Conservation (phyloP, 2,797 vertebrate genomes). For the Chelidonichthys spinosus region DNA sequence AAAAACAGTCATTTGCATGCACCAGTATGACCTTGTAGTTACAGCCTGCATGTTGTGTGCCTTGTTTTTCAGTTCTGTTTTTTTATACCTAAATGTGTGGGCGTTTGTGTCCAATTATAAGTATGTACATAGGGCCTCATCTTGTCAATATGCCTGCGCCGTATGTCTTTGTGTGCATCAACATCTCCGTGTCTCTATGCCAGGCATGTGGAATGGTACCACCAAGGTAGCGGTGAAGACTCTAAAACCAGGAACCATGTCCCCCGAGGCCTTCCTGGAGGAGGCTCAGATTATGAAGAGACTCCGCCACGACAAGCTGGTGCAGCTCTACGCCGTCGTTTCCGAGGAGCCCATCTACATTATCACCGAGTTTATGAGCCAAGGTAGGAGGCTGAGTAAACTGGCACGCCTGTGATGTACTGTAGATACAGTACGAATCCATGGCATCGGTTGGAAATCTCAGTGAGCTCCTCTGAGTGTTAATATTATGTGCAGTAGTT, state of each 20-base stretch:
- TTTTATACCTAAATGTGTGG: conserved; percentile 27
- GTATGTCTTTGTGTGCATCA: conserved; percentile 18
- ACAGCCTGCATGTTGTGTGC: conserved; percentile 2
- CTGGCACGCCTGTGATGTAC: conserved; percentile 32
- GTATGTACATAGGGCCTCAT: conserved; percentile 13
- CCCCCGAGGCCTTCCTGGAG: conserved; percentile 96
- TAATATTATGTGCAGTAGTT: neutral
- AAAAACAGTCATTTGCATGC: conserved; percentile 55
- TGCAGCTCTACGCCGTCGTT: conserved; percentile 97
- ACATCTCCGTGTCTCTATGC: conserved; percentile 59
- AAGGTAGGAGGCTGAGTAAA: conserved; percentile 83
- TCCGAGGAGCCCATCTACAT: conserved; percentile 99
- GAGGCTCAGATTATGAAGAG: conserved; percentile 99
- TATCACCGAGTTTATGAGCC: conserved; percentile 97
- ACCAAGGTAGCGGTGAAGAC: conserved; percentile 99
- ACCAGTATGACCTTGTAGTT: conserved; percentile 17
- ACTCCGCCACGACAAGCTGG: conserved; percentile 96
- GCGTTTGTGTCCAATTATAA: conserved; percentile 21
- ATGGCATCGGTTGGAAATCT: conserved; percentile 21
- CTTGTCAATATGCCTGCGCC: conserved; percentile 16
- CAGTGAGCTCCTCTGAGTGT: neutral
- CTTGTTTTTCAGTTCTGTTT: neutral
- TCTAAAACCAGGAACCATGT: conserved; percentile 97
- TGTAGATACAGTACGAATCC: conserved; percentile 32
- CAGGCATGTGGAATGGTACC: conserved; percentile 96